These are phyloP conservation scores for Semnornis frantzii DNA, from an alignment of 2,113 vertebrate species.

Conservation along the genomic window DNA sequence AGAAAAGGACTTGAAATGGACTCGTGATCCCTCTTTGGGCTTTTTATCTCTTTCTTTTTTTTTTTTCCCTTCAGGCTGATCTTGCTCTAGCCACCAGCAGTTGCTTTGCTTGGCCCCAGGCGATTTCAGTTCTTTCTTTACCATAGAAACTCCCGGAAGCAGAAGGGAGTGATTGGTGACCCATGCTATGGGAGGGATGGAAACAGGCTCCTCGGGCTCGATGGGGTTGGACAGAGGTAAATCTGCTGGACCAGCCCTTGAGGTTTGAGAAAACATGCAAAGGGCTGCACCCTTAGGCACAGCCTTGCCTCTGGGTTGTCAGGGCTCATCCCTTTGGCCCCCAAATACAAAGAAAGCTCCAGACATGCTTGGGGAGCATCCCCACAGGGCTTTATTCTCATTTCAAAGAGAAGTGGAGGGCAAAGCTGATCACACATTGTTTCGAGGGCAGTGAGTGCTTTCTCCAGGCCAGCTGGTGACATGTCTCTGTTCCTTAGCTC, in stretches of 20 bases:
- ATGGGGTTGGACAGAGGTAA: neutral
- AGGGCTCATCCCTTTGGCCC: neutral
- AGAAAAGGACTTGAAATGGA: neutral
- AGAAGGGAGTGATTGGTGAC: neutral
- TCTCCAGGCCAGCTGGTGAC: neutral
- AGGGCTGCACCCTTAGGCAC: neutral
- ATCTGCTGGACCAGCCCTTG: neutral
- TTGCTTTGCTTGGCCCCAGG: neutral
- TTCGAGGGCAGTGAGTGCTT: neutral
- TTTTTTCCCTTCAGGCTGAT: neutral
- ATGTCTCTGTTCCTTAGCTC: neutral
- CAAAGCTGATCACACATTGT: rapidly evolving
- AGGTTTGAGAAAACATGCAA: neutral
- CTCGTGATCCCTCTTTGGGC: no score
- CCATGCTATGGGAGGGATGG: neutral
- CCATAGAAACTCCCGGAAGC: rapidly evolving
- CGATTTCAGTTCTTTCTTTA: neutral
- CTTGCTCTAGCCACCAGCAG: neutral
- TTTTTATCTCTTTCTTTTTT: neutral
- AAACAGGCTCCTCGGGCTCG: neutral
- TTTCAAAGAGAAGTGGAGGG: neutral
- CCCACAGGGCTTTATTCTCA: neutral
- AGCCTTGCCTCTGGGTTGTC: neutral
- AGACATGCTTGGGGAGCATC: rapidly evolving
- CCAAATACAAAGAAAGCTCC: neutral